A percentile compares a stretch with the other conserved stretches of the same genome.
Conservation (phyloP, 2,888 invertebrate species). For the Ischnus inquisitorius region DNA sequence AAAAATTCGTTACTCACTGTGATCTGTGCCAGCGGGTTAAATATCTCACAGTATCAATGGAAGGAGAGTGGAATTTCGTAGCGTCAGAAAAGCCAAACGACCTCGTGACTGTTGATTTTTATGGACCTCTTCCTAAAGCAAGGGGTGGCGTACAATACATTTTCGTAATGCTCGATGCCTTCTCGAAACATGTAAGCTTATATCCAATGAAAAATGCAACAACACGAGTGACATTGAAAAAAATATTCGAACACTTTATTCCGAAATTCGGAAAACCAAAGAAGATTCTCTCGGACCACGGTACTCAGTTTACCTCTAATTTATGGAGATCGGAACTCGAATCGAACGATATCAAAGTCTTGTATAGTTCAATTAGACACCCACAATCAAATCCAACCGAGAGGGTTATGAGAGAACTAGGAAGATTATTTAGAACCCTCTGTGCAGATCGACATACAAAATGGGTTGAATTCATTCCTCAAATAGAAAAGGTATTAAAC, state of each 20-base stretch:
- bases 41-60: conserved; percentile 47
- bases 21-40: conserved; percentile 60
- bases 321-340: conserved; percentile 45
- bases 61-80: conserved; percentile 53
- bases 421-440: conserved; percentile 66
- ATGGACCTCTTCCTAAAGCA: conserved; percentile 59
- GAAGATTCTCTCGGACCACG: conserved; percentile 57
- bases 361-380: conserved; percentile 62
- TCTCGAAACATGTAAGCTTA: conserved; percentile 54
- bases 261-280: conserved; percentile 51
- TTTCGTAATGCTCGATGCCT: conserved; percentile 60
- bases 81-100: conserved; percentile 47
- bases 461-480: conserved; percentile 59
- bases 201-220: conserved; percentile 61
- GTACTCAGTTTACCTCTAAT: conserved; percentile 53
- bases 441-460: conserved; percentile 61
- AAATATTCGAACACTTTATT: conserved; percentile 39
- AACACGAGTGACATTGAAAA: conserved; percentile 20
- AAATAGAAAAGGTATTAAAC: conserved; percentile 62
- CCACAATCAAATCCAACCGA: conserved; percentile 67
- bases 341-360: conserved; percentile 28
- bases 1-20: not conserved
- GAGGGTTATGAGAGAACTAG: conserved; percentile 64
- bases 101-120: conserved; percentile 63
- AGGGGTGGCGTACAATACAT: conserved; percentile 63